Base-by-base conservation (phyloP, 2,888 invertebrate genomes). In the Drosophila kambysellisi region DNA sequence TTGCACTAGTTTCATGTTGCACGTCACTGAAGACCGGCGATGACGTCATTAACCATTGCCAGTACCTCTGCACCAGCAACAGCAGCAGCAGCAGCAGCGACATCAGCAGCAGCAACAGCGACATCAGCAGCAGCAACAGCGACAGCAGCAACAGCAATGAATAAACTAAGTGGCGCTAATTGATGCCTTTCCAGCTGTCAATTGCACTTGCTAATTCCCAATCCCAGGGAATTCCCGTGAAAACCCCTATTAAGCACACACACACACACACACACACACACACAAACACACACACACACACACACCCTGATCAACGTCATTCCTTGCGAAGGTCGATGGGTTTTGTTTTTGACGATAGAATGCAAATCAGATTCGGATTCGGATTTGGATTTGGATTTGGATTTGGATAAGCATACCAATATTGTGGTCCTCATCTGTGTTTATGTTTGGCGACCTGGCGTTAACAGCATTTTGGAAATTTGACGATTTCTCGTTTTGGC, bases 41-140 rank as follows among this genome's bases (percentile, higher is more conserved):
- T 79, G 81, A 81, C 79, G 79, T 81, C 79, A 81, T 62, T 43
- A 43, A 70, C 17, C 70, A 67, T 39, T 64, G 63, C 60, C 69
- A 63, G 33, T 54, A 29, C 39, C 52, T 5, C 57, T n/a, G 43
- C 69, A 43, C 32, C 54, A 70, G 20, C 33, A 35, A n/a, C 56
- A 30, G 33, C 57, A 20, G 15, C 37, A 11, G 43, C 57, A 37
- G 15, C 39, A 39, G 32, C 63, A 50, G n/a, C 20, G 20, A 7
- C 20, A n/a, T n/a, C n/a, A n/a, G n/a, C n/a, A 46, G 46, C 50
- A 6, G 50, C 57, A 41, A n/a, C 53, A 33, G 35, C 59, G 20
- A 11, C 59, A 35, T 8, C 51, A 29, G 17, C 48, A 46, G 46
- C 50, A 6, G 50, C 57, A 41, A n/a, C 53, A 33, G 35, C 59